Conservation (phyloP, 2,113 vertebrate genomes). For the Fulmarus glacialis region DNA sequence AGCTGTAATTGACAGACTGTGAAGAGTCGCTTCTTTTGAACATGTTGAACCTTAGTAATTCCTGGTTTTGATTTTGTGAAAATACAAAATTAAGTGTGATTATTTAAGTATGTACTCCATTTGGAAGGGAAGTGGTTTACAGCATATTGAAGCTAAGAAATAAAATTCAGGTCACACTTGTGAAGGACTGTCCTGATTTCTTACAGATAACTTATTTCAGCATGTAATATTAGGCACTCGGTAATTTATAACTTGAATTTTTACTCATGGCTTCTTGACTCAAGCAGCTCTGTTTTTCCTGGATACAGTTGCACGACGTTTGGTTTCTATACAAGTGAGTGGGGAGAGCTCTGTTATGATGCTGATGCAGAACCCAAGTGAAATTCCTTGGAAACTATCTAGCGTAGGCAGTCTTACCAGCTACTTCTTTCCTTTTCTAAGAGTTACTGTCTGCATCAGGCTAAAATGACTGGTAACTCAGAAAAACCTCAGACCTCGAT, state of each 20-base stretch:
- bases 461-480: neutral
- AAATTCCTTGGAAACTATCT: neutral
- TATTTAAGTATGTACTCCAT: constrained; percentile 14
- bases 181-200: constrained; percentile 4
- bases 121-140: constrained; percentile 9
- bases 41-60: neutral
- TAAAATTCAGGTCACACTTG: constrained; percentile 19
- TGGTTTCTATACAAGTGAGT: neutral
- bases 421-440: neutral
- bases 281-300: constrained; percentile 18
- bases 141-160: constrained; percentile 7
- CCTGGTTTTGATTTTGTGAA: constrained; percentile 8
- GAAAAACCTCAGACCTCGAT: neutral
- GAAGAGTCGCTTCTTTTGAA: constrained; percentile 6
- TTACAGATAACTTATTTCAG: constrained; percentile 7
- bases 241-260: constrained; percentile 39
- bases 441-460: neutral
- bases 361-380: neutral
- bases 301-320: accelerated
- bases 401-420: neutral
- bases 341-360: neutral
- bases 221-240: neutral
- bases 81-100: constrained; percentile 36
- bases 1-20: constrained; percentile 39
- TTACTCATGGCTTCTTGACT: neutral